Conservation (phyloP, 1,140 invertebrate species). For the Papilio polyxenes region DNA sequence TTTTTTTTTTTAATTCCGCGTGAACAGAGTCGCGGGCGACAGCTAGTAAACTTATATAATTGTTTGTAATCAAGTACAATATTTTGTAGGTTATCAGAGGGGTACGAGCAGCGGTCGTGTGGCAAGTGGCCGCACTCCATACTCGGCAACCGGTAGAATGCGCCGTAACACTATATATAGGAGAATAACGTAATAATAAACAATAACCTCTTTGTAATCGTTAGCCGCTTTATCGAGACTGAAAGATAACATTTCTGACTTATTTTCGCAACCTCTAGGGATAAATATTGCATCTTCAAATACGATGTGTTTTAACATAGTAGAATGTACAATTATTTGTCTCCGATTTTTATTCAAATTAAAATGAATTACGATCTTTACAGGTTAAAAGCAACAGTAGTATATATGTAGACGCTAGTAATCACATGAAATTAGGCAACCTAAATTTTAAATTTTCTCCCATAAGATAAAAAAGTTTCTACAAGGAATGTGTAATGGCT, state of each 20-base stretch:
- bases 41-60: neutral
- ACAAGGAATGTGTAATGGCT: neutral
- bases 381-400: too few relatives aligned
- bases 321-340: too few relatives aligned
- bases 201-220: constrained; percentile 20
- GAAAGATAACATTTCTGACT: constrained; percentile 28
- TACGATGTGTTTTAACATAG: too few relatives aligned
- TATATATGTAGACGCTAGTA: too few relatives aligned
- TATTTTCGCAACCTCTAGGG: neutral
- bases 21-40: too few relatives aligned
- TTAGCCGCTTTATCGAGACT: neutral
- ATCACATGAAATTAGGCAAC: too few relatives aligned
- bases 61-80: constrained; percentile 45
- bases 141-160: constrained; percentile 67
- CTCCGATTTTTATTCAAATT: too few relatives aligned
- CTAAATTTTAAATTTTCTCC: too few relatives aligned
- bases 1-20: too few relatives aligned
- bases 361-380: too few relatives aligned
- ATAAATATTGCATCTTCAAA: too few relatives aligned
- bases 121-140: constrained; percentile 56
- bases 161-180: constrained; percentile 47
- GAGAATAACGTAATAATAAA: constrained; percentile 40
- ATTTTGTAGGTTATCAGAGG: constrained; percentile 64
- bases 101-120: constrained; percentile 47
- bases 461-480: too few relatives aligned